These are phyloP conservation scores for Notarius quadriscutis DNA, from an alignment of 2,113 vertebrate genomes.

Conservation along the genomic window DNA sequence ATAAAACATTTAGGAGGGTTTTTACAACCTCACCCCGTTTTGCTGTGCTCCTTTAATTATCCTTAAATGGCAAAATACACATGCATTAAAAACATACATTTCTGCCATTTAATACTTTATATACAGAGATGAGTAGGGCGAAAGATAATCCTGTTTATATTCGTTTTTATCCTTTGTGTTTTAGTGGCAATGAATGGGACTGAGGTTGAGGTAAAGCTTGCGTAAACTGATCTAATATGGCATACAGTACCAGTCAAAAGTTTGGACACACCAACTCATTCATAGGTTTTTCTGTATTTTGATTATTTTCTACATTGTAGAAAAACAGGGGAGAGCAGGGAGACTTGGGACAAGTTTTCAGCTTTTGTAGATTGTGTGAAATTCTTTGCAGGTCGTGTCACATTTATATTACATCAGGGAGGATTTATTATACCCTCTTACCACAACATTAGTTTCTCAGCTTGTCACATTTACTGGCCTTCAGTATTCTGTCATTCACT, in stretches of 20 bases:
- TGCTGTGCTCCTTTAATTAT: neutral
- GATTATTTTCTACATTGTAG: too few relatives aligned
- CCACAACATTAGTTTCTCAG: too few relatives aligned
- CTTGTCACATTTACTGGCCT: too few relatives aligned
- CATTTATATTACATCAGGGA: too few relatives aligned
- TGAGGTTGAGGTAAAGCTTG: conserved; percentile 3
- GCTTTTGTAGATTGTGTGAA: too few relatives aligned
- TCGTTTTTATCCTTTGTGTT: neutral
- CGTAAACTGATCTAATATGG: conserved; percentile 2
- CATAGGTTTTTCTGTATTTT: too few relatives aligned
- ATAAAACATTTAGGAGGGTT: neutral
- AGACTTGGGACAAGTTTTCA: too few relatives aligned
- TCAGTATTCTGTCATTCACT: too few relatives aligned
- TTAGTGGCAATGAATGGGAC: neutral
- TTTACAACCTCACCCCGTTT: neutral
- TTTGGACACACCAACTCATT: too few relatives aligned
- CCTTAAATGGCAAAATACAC: neutral
- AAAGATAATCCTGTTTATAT: neutral
- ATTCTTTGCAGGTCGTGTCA: too few relatives aligned
- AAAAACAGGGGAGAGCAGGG: too few relatives aligned
- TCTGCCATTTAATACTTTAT: neutral
- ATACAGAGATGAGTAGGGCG: neutral
- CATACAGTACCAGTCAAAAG: neutral
- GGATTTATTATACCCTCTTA: too few relatives aligned
- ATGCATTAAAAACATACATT: conserved; percentile 1